Base-by-base conservation (phyloP, 2,797 vertebrate genomes). In the Miichthys miiuy region DNA sequence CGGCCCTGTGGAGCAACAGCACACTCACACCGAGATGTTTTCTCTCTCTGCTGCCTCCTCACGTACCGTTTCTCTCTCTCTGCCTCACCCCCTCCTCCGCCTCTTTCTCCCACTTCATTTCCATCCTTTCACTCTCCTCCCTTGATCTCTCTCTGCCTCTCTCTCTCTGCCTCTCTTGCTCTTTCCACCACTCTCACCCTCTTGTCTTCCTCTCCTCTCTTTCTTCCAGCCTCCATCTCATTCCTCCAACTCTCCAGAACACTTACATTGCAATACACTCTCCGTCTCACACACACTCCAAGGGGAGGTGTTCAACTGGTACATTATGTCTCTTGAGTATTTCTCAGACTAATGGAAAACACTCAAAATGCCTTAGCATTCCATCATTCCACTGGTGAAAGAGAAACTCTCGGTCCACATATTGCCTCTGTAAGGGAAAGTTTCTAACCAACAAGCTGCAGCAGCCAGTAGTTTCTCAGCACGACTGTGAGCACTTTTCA, bases 311-410 rank as follows among this genome's bases (percentile, higher is more conserved):
- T 91, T 89, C 89, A 88, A 77, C 90, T 91, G 88, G 84, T 92
- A 87, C 85, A 89, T 93, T 81, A 80, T 82, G 91, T 93, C 91
- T 91, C 90, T 72, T 41, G 92, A 88, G 91, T 75, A 87, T 91
- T 91, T 83, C 81, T 86, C 79, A 81, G 75, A 81, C 89, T 93
- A 93, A 93, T 93, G 92, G 91, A 93, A 92, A 93, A 93, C 89
- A 90, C 88, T 93, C 90, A 86, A 83, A 88, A 88, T 78, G 88
- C 80, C 82, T 72, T 23, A 50, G 85, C 80, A 62, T 82, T 89
- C 90, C 87, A 89, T 91, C 90, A 87, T 88, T 84, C 75, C 80
- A 13, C 67, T 42, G 84, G 58, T 79, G 55, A 72, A 75, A 83
- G 74, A 88, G 72, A 86, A 77, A 88, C 68, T 69, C 83, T 84